Base-by-base conservation (phyloP, 1,140 invertebrate species). In the Neodiprion lecontei region DNA sequence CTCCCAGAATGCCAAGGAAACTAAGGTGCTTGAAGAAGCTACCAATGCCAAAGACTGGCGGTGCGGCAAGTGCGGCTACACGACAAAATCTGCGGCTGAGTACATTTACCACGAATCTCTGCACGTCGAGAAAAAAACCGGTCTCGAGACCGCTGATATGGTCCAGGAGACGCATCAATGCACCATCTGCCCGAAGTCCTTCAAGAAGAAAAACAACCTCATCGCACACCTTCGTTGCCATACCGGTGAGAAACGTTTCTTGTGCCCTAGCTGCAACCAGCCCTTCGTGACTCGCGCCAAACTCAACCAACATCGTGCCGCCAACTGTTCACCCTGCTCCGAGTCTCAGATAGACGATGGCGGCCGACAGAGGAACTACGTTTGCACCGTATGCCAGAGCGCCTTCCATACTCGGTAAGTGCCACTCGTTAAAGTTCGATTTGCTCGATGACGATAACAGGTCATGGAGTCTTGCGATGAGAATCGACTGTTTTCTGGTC, bases 161-260 rank as follows among this genome's bases (percentile, higher is more conserved):
- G 5, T 5, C 28, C 28, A 5, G 5, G 28, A 40, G 2, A 5
- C 80, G 80, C 9, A 92, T 67, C 83, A 84, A 1, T 95, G 94
- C 78, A 91, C 91, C 0, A 76, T 92, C 1, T 95, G 95, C 76
- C 87, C 92, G 0, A 93, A 93, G 75, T 89, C 90, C 17, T 94
- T 96, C 76, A 90, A 87, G 12, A 95, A 94, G 80, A 84, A 90
- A 1, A 12, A 61, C 11, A 92, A 93, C 0, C 85, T 96, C 12
- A 88, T 91, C 1, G 90, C 91, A 48, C 95, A 96, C 82, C 87
- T 95, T 65, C 89, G 92, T 28, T 89, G 90, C 48, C 95, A 95
- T 80, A 95, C 94, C 0, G 91, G 93, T 21, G 96, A 97, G 81
- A 93, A 94, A 76, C 94, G 95, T 0, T 95, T 91, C 76, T 81